These are phyloP conservation scores for Acanthisitta chloris DNA, from an alignment of 2,113 vertebrate genomes.

Conservation along the genomic window DNA sequence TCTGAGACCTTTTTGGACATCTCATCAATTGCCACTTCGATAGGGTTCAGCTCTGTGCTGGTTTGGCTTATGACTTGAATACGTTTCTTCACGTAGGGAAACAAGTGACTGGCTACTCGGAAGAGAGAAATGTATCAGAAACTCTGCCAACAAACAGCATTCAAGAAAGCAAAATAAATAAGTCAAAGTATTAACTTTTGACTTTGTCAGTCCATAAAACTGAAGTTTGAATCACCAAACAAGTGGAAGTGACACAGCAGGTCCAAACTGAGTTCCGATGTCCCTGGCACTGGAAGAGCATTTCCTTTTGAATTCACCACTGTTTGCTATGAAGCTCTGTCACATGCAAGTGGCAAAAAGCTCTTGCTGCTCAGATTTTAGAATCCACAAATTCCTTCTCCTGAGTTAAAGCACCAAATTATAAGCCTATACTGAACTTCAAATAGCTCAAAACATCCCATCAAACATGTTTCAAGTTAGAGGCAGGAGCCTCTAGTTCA, in stretches of 20 bases:
- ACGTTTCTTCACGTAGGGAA: conserved; percentile 95
- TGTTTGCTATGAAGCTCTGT: background rate
- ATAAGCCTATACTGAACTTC: background rate
- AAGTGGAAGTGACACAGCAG: background rate
- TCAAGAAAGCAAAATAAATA: background rate
- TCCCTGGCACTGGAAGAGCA: background rate
- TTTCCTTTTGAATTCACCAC: background rate
- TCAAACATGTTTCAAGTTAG: background rate
- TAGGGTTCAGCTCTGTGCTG: conserved; percentile 94
- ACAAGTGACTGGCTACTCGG: conserved; percentile 85
- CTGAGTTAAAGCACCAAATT: background rate
- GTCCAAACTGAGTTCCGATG: background rate
- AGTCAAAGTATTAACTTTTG: background rate
- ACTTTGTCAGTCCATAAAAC: background rate
- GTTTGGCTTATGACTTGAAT: conserved; percentile 94
- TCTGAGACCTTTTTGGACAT: conserved; percentile 97
- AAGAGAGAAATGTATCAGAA: background rate
- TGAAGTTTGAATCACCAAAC: background rate
- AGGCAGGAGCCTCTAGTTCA: background rate
- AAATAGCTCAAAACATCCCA: background rate
- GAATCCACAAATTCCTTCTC: background rate
- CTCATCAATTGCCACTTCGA: conserved; percentile 98
- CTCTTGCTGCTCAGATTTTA: background rate
- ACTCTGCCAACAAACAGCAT: background rate
- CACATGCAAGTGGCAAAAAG: background rate